Percentiles rank a stretch among this genome's conserved stretches.
Conservation (phyloP, 2,113 vertebrate species). For the Alaudala cheleensis region DNA sequence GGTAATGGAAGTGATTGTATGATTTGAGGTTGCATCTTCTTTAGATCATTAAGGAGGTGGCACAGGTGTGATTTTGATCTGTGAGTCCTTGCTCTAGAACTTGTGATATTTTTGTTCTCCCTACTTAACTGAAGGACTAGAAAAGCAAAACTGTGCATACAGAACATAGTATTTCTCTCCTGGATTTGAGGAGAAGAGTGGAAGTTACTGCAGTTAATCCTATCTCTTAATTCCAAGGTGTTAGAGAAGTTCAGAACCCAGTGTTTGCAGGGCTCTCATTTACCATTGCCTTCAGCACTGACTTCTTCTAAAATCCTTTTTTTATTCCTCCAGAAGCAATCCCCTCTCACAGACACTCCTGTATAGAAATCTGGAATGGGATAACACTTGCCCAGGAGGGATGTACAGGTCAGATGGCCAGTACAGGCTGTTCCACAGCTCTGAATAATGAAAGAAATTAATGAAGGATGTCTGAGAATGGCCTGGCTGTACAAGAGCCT, state of each 20-base stretch:
- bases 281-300: neutral
- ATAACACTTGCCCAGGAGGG: neutral
- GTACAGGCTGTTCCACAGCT: neutral
- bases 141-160: neutral
- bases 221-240: neutral
- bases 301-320: neutral
- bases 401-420: neutral
- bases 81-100: neutral
- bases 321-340: neutral
- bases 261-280: neutral
- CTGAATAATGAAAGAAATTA: neutral
- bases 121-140: neutral
- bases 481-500: neutral
- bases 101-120: neutral
- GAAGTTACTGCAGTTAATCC: neutral
- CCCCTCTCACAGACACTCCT: neutral
- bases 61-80: neutral
- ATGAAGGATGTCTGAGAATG: neutral
- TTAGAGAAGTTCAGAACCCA: neutral
- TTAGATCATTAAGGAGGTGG: neutral
- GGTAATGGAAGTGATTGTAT: neutral
- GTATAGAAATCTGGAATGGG: neutral
- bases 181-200: neutral
- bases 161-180: neutral
- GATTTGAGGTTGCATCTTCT: neutral